These are phyloP conservation scores for Mionectes macconnelli DNA, from an alignment of 2,113 vertebrate species.

Conservation along the genomic window DNA sequence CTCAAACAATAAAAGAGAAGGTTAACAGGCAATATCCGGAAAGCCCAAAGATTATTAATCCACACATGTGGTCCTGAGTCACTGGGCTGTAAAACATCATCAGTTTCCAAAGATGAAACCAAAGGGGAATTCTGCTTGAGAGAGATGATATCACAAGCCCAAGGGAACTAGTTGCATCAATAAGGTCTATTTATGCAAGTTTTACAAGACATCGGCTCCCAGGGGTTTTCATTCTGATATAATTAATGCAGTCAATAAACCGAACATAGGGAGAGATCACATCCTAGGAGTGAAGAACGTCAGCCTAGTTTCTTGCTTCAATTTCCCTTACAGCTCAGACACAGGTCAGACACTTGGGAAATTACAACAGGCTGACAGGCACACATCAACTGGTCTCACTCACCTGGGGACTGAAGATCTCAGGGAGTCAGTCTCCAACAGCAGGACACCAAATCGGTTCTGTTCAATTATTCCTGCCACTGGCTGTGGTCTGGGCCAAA, in stretches of 20 bases:
- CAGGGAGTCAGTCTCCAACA: background rate
- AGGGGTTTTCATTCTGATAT: background rate
- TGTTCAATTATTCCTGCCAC: background rate
- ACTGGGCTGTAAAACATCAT: constrained; percentile 44
- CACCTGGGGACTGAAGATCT: background rate
- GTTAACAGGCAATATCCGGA: constrained; percentile 33
- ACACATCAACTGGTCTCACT: background rate
- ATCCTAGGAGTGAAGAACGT: background rate
- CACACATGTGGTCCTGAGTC: constrained; percentile 54
- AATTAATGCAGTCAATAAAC: background rate
- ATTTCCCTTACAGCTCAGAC: background rate
- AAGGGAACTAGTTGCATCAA: constrained; percentile 24
- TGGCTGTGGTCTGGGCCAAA: constrained; percentile 19
- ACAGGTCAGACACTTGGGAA: background rate
- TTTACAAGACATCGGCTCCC: constrained; percentile 27
- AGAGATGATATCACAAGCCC: constrained; percentile 41
- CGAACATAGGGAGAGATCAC: background rate
- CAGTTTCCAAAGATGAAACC: constrained; percentile 48
- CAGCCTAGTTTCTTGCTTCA: background rate
- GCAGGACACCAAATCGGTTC: background rate
- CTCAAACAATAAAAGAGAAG: constrained; percentile 49
- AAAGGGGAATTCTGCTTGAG: constrained; percentile 35
- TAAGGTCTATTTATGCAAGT: constrained; percentile 28
- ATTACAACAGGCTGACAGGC: background rate
- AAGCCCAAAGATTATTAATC: constrained; percentile 20